Percentiles rank a stretch among this genome's conserved stretches.
Conservation (phyloP, 1,140 invertebrate species). For the Trypoxylus dichotomus region DNA sequence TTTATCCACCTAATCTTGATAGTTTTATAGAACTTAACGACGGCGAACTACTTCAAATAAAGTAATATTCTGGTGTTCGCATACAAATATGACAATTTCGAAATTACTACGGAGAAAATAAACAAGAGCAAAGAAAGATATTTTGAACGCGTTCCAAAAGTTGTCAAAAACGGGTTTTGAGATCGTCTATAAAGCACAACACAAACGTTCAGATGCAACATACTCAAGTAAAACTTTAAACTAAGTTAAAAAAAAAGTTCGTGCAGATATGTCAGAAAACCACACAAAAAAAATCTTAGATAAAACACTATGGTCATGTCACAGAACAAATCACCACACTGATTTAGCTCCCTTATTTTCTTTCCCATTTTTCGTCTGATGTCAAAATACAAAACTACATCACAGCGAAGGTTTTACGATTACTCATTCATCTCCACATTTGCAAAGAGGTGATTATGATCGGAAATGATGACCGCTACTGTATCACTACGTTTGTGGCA, state of each 20-base stretch:
- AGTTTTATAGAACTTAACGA: not conserved
- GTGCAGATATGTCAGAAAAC: not conserved
- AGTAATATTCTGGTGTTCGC: not conserved
- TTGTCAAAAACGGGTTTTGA: not conserved
- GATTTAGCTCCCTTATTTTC: not conserved
- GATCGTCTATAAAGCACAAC: not conserved
- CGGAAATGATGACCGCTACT: conserved; percentile 11
- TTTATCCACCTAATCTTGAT: no score
- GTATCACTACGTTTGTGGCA: conserved; percentile 18
- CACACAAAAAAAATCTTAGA: not conserved
- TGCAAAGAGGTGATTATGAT: conserved; percentile 7
- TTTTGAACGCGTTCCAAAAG: conserved; percentile 8
- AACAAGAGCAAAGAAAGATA: not conserved
- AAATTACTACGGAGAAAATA: not conserved
- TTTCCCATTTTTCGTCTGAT: not conserved
- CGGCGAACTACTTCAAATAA: not conserved
- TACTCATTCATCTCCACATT: not conserved
- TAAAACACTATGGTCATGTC: not conserved
- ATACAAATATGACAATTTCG: not conserved
- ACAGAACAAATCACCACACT: conserved; percentile 6
- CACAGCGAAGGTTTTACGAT: not conserved
- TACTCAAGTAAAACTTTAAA: not conserved
- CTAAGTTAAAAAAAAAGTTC: not conserved
- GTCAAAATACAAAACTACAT: not conserved
- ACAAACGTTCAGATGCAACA: not conserved